These are phyloP conservation scores for Scolopax rusticola DNA, from an alignment of 2,797 vertebrate species.

Conservation along the genomic window DNA sequence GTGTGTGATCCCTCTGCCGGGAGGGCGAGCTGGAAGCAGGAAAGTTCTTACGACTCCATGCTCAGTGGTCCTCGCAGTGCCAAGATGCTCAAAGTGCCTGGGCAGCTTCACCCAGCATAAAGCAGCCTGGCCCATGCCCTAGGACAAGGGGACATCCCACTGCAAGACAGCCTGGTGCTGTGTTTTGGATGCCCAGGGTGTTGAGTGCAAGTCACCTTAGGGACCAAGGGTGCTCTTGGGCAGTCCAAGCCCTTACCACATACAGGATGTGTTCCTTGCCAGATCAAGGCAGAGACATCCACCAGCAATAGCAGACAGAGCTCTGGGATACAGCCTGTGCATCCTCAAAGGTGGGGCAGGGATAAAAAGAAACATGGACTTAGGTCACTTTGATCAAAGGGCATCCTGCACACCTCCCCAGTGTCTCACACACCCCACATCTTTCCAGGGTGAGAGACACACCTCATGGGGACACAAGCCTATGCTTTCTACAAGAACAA, in stretches of 20 bases:
- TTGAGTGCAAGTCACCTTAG: neutral
- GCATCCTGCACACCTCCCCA: neutral
- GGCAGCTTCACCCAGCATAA: neutral
- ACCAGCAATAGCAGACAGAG: neutral
- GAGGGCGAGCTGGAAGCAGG: neutral
- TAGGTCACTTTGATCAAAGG: neutral
- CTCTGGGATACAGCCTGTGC: neutral
- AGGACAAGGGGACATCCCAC: neutral
- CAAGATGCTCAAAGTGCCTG: fast-evolving
- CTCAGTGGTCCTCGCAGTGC: neutral
- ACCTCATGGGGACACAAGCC: neutral
- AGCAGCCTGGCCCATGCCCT: neutral
- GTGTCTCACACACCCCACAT: fast-evolving
- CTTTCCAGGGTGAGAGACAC: neutral
- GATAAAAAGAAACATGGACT: neutral
- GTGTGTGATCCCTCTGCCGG: fast-evolving
- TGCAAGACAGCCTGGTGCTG: neutral
- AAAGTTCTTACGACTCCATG: neutral
- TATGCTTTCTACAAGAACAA: neutral
- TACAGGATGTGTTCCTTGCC: neutral
- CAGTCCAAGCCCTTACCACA: neutral
- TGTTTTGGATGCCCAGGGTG: no score
- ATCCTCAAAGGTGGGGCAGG: neutral
- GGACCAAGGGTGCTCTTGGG: fast-evolving
- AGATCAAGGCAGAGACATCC: neutral